Evolutionary conservation across 2,113 vertebrate species (phyloP).

Genomic region (Ochotona princeps): DNA sequence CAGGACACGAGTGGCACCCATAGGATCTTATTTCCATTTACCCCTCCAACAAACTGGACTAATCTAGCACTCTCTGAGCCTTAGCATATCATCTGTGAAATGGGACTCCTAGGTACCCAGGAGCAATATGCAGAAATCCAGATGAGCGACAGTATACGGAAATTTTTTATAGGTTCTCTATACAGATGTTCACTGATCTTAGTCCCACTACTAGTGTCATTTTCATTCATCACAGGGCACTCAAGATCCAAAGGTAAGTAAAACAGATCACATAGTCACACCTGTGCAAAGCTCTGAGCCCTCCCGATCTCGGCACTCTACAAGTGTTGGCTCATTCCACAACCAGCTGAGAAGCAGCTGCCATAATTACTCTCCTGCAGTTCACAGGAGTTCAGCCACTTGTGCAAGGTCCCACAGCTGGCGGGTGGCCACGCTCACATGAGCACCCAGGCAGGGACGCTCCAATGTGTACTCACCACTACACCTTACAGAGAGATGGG

Average conservation of each 20-base stretch:
- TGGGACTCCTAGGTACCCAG: not conserved
- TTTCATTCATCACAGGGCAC: not conserved
- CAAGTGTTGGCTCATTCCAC: not conserved
- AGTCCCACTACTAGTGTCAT: too few species aligned
- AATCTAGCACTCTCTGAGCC: not conserved
- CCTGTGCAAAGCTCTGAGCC: accelerated
- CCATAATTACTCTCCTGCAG: not conserved
- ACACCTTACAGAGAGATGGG: not conserved
- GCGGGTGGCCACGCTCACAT: not conserved
- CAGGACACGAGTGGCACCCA: too few species aligned
- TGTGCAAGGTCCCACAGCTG: not conserved
- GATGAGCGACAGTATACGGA: not conserved
- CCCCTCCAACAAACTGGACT: not conserved
- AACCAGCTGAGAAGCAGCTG: not conserved
- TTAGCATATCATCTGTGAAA: not conserved
- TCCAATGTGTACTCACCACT: not conserved
- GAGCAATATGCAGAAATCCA: not conserved
- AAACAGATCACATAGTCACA: not conserved
- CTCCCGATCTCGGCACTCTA: not conserved
- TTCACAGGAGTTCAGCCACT: not conserved
- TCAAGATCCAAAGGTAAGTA: not conserved
- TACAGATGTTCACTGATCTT: not conserved
- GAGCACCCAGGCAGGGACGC: not conserved
- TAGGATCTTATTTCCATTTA: not conserved
- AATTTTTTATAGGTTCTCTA: not conserved